Evolutionary conservation across 2,797 vertebrate species (phyloP).

Genomic region (Rachycentron canadum): DNA sequence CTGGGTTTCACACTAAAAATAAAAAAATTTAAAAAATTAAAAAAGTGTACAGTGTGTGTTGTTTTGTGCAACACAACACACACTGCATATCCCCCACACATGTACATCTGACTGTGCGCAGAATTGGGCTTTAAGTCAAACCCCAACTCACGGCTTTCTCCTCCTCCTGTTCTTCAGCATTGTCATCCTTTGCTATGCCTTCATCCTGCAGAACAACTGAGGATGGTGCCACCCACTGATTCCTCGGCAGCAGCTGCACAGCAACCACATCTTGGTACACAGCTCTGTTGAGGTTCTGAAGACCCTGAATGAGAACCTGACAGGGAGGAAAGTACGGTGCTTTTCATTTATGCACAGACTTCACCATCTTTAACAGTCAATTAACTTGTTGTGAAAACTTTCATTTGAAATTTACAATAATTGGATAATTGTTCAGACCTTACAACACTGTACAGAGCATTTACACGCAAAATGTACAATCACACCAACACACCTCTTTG

Average conservation of each 20-base stretch:
- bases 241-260: conserved; percentile 89
- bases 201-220: conserved; percentile 96
- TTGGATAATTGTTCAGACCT: neutral
- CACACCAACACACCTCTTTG: conserved; percentile 88
- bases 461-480: neutral
- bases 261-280: conserved; percentile 96
- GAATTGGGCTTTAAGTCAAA: neutral
- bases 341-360: neutral
- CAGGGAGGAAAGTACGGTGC: neutral
- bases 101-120: neutral
- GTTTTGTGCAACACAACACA: neutral
- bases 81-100: neutral
- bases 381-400: neutral
- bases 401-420: too few relatives aligned
- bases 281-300: conserved; percentile 94
- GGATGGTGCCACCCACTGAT: conserved; percentile 92
- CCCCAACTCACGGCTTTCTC: conserved; percentile 83
- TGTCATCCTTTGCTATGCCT: conserved; percentile 87
- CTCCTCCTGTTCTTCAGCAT: conserved; percentile 88
- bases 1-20: neutral
- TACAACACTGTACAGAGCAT: neutral
- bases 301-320: conserved; percentile 94
- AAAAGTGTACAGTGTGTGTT: too few relatives aligned
- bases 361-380: neutral
- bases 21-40: too few relatives aligned